Evolutionary conservation across 2,113 vertebrate species (phyloP).

Genomic region (Dolichallabes microphthalmus): DNA sequence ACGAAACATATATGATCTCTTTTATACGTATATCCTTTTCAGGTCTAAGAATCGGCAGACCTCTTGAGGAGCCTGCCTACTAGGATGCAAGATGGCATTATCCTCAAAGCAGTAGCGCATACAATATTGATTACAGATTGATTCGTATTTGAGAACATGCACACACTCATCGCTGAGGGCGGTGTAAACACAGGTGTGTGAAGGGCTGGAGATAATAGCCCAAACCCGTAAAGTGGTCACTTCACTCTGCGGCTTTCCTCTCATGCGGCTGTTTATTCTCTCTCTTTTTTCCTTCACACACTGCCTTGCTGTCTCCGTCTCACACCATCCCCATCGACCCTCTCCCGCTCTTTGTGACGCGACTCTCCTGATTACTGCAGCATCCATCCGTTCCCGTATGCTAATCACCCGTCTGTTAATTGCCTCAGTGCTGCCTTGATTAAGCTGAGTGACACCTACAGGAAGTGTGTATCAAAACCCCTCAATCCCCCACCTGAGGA

Average conservation of each 20-base stretch:
- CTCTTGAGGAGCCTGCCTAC: background rate
- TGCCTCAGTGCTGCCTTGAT: conserved; percentile 64
- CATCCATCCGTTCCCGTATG: conserved; percentile 55
- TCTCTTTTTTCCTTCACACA: background rate
- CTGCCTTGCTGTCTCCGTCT: background rate
- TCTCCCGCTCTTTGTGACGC: conserved; percentile 37
- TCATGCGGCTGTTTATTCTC: background rate
- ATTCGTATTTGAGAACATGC: background rate
- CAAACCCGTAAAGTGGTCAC: background rate
- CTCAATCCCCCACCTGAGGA: conserved; percentile 62
- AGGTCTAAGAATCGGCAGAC: background rate
- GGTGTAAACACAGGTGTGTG: background rate
- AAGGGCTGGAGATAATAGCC: background rate
- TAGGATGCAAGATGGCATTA: background rate
- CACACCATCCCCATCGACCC: background rate
- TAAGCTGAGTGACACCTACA: conserved; percentile 55
- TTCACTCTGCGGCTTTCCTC: background rate
- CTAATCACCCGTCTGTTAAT: conserved; percentile 65
- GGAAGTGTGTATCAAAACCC: conserved; percentile 62
- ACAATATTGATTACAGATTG: background rate
- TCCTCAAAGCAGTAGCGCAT: background rate
- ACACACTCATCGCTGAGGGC: background rate
- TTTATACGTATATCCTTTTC: background rate
- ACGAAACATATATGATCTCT: background rate
- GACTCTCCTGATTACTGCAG: conserved; percentile 57